Evolutionary conservation across 2,113 vertebrate species (phyloP), one percentile per base, ranked within the genome.

Genomic region (Hydrochoerus hydrochaeris): DNA sequence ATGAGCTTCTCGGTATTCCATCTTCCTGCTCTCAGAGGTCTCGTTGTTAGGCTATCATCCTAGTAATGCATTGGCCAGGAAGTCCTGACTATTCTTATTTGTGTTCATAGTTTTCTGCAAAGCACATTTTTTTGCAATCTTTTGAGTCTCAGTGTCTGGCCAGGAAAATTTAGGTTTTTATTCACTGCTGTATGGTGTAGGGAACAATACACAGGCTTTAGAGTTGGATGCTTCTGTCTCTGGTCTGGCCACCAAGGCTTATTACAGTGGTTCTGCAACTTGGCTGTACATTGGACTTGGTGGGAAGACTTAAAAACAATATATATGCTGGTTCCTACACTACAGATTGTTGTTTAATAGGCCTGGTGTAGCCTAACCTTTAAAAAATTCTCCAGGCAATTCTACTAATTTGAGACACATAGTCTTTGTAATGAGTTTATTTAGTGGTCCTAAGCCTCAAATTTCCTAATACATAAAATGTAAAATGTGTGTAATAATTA

Each of bases 341-440:
- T 65, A 94, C 58, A 95, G 35, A 65, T 92, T 58, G 30, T 46
- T 19, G 88, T 88, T 85, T 60, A 49, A 52, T 94, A 96, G 52
- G 41, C 41, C 12, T 88, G 67, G 57, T 24, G 38, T 73, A 26
- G 11, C 35, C 67, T 95, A 41, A 65, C 14, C 75, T 84, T 52
- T 65, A 44, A 87, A 63, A 52, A 92, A 60, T 17, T 85, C 41
- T 44, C 35, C 3, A 16, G 19, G 54, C 57, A 65, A 85, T 52
- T 92, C 46, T 92, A 69, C 20, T 67, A 83, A 41, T 85, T 92
- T 83, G 91, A 88, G 54, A 81, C 30, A 3, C 35, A 65, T 19
- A 54, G 12, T 89, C 20, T 52, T 7, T 73, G 26, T 77, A 57
- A 67, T 80, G 57, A 54, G 2, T 83, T 94, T 44, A 52, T 28